These are phyloP conservation scores for Puffinus mauretanicus DNA, from an alignment of 2,113 vertebrate species.

Conservation along the genomic window DNA sequence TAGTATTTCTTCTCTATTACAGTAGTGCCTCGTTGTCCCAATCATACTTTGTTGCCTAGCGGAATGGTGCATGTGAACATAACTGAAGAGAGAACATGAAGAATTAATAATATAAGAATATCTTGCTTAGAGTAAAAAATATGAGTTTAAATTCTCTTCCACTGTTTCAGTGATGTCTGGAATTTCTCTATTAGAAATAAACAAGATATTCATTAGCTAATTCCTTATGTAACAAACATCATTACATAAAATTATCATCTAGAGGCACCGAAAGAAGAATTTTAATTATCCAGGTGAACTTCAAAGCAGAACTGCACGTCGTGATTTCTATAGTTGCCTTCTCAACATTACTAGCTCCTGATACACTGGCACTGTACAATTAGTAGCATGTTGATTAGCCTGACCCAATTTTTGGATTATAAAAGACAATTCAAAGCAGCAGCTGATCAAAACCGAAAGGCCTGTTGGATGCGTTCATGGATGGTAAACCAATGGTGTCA, in stretches of 20 bases:
- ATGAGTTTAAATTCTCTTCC: background rate
- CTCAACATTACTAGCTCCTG: background rate
- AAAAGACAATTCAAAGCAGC: background rate
- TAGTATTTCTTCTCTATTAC: background rate
- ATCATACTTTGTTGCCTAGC: background rate
- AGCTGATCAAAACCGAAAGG: background rate
- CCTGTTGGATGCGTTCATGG: background rate
- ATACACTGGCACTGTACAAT: background rate
- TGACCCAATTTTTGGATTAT: background rate
- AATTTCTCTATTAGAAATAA: slow-evolving; percentile 11
- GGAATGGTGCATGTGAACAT: background rate
- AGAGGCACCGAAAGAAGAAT: background rate
- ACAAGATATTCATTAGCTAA: slow-evolving; percentile 18
- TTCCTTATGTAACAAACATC: slow-evolving; percentile 30
- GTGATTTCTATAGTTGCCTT: background rate
- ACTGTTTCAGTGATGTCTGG: background rate
- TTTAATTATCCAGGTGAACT: slow-evolving; percentile 16
- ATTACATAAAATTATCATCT: slow-evolving; percentile 22
- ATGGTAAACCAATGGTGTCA: background rate
- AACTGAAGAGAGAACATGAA: background rate
- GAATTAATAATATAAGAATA: background rate
- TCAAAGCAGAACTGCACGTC: background rate
- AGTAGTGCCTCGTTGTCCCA: background rate
- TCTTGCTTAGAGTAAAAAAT: background rate
- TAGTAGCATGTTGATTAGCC: background rate